Evolutionary conservation across 2,888 invertebrate genomes (phyloP).

Genomic region (Arge pagana): DNA sequence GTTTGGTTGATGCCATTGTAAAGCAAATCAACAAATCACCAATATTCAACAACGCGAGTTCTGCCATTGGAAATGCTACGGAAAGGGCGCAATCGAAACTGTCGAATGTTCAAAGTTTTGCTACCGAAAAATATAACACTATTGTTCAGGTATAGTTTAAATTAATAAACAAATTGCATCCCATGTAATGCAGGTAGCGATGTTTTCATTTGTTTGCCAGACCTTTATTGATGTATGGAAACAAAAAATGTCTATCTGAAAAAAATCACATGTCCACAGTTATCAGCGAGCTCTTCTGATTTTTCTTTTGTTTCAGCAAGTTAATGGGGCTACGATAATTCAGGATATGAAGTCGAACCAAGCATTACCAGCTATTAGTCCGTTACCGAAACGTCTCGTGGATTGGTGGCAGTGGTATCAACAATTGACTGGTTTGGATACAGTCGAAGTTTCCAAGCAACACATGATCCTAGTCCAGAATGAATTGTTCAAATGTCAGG

Average conservation of each 20-base stretch:
- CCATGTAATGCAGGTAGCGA: background rate
- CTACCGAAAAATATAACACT: slow-evolving; percentile 43
- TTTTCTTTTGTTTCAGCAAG: slow-evolving; percentile 36
- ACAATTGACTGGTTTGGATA: slow-evolving; percentile 48
- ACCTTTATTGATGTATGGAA: too few relatives aligned
- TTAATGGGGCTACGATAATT: slow-evolving; percentile 42
- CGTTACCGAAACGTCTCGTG: slow-evolving; percentile 43
- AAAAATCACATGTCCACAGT: too few relatives aligned
- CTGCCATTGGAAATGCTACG: slow-evolving; percentile 39
- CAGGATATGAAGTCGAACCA: slow-evolving; percentile 40
- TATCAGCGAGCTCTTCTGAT: too few relatives aligned
- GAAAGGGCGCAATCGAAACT: slow-evolving; percentile 44
- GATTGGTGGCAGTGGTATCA: slow-evolving; percentile 54
- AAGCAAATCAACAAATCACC: slow-evolving; percentile 40
- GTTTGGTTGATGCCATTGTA: slow-evolving; percentile 38
- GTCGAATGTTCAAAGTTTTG: slow-evolving; percentile 38
- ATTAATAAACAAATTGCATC: background rate
- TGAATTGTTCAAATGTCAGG: slow-evolving; percentile 49
- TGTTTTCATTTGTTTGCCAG: background rate
- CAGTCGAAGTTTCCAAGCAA: slow-evolving; percentile 45
- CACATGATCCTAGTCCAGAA: slow-evolving; percentile 49
- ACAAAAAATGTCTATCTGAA: too few relatives aligned
- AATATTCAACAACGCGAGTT: slow-evolving; percentile 39
- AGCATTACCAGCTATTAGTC: slow-evolving; percentile 35
- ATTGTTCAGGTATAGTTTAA: slow-evolving; percentile 43